Evolutionary conservation across 2,888 invertebrate genomes (phyloP), one percentile per base, ranked within the genome.

Genomic region (Empis livida): DNA sequence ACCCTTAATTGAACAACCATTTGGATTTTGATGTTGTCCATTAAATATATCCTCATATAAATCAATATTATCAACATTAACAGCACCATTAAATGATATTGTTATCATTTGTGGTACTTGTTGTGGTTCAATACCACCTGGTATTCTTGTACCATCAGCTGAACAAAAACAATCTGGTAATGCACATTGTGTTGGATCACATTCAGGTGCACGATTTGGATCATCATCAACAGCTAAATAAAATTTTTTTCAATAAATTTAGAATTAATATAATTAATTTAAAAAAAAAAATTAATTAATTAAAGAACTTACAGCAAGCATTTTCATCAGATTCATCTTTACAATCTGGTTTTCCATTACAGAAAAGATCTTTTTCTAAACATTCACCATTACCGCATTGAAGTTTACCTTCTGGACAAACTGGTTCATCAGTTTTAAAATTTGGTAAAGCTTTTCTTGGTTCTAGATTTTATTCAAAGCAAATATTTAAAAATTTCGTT

Each of bases 241-340:
- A 16, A 9, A 39, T 10, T 13, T 23, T 41, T 23, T 23, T 20
- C 3, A 20, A 20, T 20, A 20, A 20, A 20, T n/a, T n/a, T n/a
- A n/a, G n/a, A 37, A 15, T 38, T 16, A 37, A 14, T 37, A 14
- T 14, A 14, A 37, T 37, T 6, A 37, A n/a, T 37, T 37, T 14
- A 5, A 14, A 14, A 3, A n/a, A n/a, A n/a, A n/a, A n/a, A 37
- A 2, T 38, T 16, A 16, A 16, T 38, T 38, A 16, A 16, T 16
- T 35, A 8, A n/a, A 5, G 20, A 5, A 87, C 91, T 84, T 76
- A 92, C 92, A 84, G 77, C 93, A 93, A 55, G 92, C 88, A 61
- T 93, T 93, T 73, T 93, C 93, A 64, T 93, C 93, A 45, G 92
- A 93, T 65, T 91, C 92, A 64, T 93, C 93, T 63, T 88, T 85